Evolutionary conservation across 2,888 invertebrate genomes (phyloP).

Genomic region (Nymphalis polychloros): DNA sequence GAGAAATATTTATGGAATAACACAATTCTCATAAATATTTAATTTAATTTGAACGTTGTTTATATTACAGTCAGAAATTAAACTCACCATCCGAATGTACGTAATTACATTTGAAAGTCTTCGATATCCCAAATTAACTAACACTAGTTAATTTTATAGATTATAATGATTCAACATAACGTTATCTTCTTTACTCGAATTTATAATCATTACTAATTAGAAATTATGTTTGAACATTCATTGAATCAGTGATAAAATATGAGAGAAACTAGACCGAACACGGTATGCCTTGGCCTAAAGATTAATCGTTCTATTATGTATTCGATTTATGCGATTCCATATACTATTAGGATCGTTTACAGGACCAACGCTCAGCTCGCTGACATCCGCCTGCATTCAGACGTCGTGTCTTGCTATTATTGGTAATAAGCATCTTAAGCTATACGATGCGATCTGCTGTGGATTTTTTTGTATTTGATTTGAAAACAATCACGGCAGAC

Average conservation of each 20-base stretch:
- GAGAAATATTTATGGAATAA: neutral
- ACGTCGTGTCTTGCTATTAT: slow-evolving; percentile 31
- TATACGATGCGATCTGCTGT: neutral
- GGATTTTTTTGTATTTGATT: slow-evolving; percentile 4
- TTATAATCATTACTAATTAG: slow-evolving; percentile 21
- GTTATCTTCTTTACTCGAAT: slow-evolving; percentile 4
- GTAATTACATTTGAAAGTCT: neutral
- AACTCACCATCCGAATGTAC: too few species aligned
- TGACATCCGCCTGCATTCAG: slow-evolving; percentile 39
- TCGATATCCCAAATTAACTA: neutral
- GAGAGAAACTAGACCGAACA: slow-evolving; percentile 21
- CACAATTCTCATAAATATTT: neutral
- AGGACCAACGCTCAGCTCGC: slow-evolving; percentile 14
- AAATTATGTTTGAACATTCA: slow-evolving; percentile 24
- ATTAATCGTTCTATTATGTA: slow-evolving; percentile 67
- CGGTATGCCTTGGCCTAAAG: slow-evolving; percentile 41
- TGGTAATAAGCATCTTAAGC: slow-evolving; percentile 23
- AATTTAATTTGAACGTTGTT: too few species aligned
- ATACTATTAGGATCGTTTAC: slow-evolving; percentile 38
- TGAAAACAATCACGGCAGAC: slow-evolving; percentile 1
- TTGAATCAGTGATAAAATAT: slow-evolving; percentile 26
- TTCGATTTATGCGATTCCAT: slow-evolving; percentile 67
- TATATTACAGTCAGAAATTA: too few species aligned
- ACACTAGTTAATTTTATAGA: neutral
- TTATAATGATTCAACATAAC: neutral